Conservation (phyloP, 2,113 vertebrate species). For the Cryptoleucopteryx plumbea region DNA sequence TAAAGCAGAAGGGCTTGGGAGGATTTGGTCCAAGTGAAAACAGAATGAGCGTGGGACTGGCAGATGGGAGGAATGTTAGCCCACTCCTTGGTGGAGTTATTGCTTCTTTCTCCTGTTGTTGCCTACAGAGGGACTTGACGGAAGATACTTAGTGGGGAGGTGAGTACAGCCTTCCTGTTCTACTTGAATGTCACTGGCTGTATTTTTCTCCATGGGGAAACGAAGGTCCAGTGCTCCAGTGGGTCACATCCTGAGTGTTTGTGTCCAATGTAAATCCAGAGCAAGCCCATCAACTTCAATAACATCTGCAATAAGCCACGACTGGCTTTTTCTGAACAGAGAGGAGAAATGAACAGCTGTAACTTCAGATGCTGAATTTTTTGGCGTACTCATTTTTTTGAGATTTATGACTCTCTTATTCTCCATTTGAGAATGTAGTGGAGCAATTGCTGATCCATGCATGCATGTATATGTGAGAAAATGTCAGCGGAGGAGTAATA, state of each 20-base stretch:
- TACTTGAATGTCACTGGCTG: not conserved
- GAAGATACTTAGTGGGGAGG: not conserved
- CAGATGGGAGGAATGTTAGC: not conserved
- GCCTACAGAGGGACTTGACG: not conserved
- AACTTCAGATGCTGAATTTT: not conserved
- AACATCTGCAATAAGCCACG: not conserved
- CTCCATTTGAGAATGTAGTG: not conserved
- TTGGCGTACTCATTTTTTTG: not conserved
- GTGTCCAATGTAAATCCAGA: not conserved
- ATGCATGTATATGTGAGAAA: not conserved
- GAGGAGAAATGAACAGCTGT: not conserved
- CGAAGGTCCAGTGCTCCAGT: rapidly evolving
- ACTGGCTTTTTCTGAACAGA: not conserved
- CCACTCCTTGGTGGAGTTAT: not conserved
- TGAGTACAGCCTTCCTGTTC: not conserved
- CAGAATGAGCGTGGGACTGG: conserved; percentile 5
- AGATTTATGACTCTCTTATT: not conserved
- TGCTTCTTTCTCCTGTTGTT: not conserved
- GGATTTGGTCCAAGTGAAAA: conserved; percentile 22
- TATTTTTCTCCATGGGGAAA: not conserved
- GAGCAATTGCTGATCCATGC: not conserved
- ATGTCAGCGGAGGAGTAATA: not conserved
- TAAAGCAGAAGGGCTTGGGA: not conserved
- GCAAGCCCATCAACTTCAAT: not conserved
- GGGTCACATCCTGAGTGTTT: not conserved